Percentiles rank a stretch among this genome's conserved stretches.
These are phyloP conservation scores for Eremophila alpestris DNA, from an alignment of 2,797 vertebrate genomes.

Conservation along the genomic window DNA sequence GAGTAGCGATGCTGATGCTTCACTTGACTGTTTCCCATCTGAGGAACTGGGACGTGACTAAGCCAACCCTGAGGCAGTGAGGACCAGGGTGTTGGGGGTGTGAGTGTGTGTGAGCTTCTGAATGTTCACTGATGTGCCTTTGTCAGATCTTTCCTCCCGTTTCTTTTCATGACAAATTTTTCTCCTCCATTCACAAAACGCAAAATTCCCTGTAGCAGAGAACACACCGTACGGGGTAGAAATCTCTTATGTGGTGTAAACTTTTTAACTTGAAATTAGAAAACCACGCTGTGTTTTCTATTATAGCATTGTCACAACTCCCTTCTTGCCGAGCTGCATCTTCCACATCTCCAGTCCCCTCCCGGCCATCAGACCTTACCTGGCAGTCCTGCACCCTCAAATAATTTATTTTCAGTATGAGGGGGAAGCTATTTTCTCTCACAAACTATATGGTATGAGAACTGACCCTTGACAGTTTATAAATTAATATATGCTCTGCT, in stretches of 20 bases:
- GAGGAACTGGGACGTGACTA: not conserved
- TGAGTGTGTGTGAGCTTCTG: too few species aligned
- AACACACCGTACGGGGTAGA: accelerated
- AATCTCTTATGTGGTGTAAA: not conserved
- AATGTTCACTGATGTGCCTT: not conserved
- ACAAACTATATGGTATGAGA: not conserved
- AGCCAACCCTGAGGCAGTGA: not conserved
- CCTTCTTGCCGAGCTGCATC: not conserved
- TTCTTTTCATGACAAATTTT: not conserved
- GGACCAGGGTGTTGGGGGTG: not conserved
- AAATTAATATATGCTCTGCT: not conserved
- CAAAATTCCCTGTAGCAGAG: not conserved
- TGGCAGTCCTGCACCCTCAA: not conserved
- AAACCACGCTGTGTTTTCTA: not conserved
- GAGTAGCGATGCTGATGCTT: not conserved
- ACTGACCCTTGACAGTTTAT: not conserved
- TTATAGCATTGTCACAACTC: not conserved
- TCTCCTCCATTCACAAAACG: not conserved
- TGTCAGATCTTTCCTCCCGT: not conserved
- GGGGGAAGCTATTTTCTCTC: not conserved
- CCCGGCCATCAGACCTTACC: not conserved
- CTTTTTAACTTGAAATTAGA: not conserved
- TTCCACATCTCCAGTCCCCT: not conserved
- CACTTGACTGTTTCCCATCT: not conserved
- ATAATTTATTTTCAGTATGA: not conserved